A percentile compares a stretch with the other conserved stretches of the same genome.
Evolutionary conservation across 2,113 vertebrate genomes (phyloP).

Genomic region (Cynocephalus volans): DNA sequence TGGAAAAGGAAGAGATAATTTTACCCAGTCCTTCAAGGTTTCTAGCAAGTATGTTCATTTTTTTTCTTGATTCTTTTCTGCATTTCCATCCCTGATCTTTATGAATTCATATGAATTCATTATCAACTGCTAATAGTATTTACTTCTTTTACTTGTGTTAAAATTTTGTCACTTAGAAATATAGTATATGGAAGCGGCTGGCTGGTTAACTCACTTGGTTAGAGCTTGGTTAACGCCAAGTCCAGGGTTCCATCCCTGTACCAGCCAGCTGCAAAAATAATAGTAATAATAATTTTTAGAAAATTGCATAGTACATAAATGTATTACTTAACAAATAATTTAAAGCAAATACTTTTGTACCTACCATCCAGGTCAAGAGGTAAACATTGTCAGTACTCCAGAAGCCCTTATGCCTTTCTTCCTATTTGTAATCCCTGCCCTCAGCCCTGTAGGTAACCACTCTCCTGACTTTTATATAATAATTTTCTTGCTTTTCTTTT

Average conservation of each 20-base stretch:
- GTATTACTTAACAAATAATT: neutral
- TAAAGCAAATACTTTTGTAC: neutral
- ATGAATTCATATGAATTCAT: neutral
- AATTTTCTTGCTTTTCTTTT: slow-evolving; percentile 12
- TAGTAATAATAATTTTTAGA: neutral
- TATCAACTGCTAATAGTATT: neutral
- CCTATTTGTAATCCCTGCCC: neutral
- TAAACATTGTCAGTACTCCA: neutral
- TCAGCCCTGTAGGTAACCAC: neutral
- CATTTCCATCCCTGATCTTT: neutral
- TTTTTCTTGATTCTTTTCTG: neutral
- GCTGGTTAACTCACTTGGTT: too few species aligned
- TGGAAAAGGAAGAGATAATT: neutral
- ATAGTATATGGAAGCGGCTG: too few species aligned
- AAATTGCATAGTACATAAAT: neutral
- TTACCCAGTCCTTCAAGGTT: neutral
- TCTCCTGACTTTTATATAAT: neutral
- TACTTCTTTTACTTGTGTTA: too few species aligned
- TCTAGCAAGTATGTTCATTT: neutral
- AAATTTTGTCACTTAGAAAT: too few species aligned
- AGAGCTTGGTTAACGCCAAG: too few species aligned
- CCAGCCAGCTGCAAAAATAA: too few species aligned
- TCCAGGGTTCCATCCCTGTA: too few species aligned
- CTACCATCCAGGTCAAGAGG: neutral
- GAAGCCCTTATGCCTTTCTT: neutral